These are phyloP conservation scores for Seladonia tumulorum DNA, from an alignment of 2,888 invertebrate genomes.

Conservation along the genomic window DNA sequence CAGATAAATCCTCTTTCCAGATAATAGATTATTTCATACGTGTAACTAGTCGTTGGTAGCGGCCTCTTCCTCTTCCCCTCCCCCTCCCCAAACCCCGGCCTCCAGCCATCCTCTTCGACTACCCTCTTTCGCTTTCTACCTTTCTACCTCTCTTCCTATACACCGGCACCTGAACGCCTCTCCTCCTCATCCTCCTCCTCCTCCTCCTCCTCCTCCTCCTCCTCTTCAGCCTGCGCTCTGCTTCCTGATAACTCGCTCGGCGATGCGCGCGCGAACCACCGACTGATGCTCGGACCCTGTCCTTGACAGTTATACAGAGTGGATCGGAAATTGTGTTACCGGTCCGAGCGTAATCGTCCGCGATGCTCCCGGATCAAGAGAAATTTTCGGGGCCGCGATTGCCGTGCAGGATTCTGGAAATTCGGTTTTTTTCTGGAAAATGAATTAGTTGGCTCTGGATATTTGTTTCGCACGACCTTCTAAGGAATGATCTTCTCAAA, in stretches of 20 bases:
- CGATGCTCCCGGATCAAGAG: neutral
- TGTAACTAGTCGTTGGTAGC: slow-evolving; percentile 80
- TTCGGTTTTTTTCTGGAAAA: neutral
- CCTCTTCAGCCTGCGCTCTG: slow-evolving; percentile 11
- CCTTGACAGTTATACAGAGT: slow-evolving; percentile 56
- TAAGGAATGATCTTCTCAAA: neutral
- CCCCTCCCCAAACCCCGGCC: slow-evolving; percentile 7
- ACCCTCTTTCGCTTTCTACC: slow-evolving; percentile 56
- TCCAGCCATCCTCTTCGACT: slow-evolving; percentile 21
- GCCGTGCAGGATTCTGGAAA: neutral
- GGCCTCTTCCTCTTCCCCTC: slow-evolving; percentile 38
- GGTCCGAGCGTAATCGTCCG: neutral
- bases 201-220: neutral
- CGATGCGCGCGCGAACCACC: slow-evolving; percentile 51
- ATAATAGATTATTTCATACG: slow-evolving; percentile 83
- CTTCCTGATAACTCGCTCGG: slow-evolving; percentile 49
- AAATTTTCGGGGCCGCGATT: neutral
- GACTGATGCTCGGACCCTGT: slow-evolving; percentile 64
- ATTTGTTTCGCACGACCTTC: neutral
- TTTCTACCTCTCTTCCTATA: slow-evolving; percentile 7
- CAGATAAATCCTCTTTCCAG: slow-evolving; percentile 82
- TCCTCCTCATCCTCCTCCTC: neutral
- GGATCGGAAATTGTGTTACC: slow-evolving; percentile 9
- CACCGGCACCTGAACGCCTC: neutral
- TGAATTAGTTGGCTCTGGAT: neutral